Base-by-base conservation (phyloP, 2,888 invertebrate species). In the Pyrocoelia pectoralis region DNA sequence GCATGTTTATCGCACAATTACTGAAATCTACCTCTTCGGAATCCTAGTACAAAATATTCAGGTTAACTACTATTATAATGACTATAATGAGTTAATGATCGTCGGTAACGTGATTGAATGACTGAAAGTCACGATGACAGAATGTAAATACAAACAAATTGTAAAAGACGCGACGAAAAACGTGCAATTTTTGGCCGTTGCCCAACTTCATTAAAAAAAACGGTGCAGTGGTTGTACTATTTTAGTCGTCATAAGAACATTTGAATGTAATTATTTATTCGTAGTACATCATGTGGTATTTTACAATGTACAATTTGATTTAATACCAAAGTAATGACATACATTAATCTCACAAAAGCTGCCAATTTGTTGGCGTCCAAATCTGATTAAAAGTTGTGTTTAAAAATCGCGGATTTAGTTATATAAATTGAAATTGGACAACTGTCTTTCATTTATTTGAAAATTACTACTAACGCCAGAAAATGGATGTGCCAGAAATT, bases 21-120 rank as follows among this genome's bases (percentile, higher is more conserved):
- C 69, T 68, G 38, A 66, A 62, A 64, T 72, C 65, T 24, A 70
- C 53, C 51, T 70, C 68, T 48, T 64, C 64, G 19, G 63, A 64
- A 46, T 68, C 68, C 72, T 72, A 40, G 29, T 53, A n/a, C 33
- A 54, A 56, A 53, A 58, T 58, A 24, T 24, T 24, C 4, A 24
- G 6, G 6, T 24, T 24, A 24, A 6, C n/a, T 14, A 14, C 13
- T 43, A 1, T 43, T 43, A 12, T 3, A 43, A 43, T 2, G 4
- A 6, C 15, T 15, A 43, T 13, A n/a, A 43, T 43, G 41, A 13
- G n/a, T 15, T 13, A 43, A 43, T 43, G 41, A n/a, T 33, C 8
- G 33, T 33, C n/a, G 33, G 8, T 33, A 33, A 33, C 24, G n/a
- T 33, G 33, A 33, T n/a, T 33, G 2, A n/a, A n/a, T 33, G 33